These are phyloP conservation scores for Prunella himalayana DNA, from an alignment of 2,113 vertebrate genomes.

Conservation along the genomic window DNA sequence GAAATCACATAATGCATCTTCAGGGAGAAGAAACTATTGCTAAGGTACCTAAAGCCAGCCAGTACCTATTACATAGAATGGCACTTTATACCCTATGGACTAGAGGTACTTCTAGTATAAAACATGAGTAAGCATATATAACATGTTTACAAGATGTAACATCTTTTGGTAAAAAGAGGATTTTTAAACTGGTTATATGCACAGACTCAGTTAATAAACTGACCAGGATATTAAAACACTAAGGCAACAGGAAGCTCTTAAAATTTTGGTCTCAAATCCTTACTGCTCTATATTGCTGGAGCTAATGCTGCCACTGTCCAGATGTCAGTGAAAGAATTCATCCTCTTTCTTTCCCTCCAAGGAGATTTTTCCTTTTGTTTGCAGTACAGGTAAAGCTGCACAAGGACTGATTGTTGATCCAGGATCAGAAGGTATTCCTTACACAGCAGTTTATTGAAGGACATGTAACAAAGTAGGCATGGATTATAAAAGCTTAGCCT, in stretches of 20 bases:
- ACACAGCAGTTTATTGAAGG: background rate
- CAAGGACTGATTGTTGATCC: rapidly evolving
- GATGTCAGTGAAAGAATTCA: background rate
- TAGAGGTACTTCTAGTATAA: background rate
- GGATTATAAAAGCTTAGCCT: background rate
- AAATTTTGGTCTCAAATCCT: background rate
- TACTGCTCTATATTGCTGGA: background rate
- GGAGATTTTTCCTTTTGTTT: background rate
- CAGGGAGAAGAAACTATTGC: background rate
- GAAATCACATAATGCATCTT: background rate
- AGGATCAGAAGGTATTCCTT: background rate
- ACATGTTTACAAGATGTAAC: background rate
- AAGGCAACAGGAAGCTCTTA: background rate
- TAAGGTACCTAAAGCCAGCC: background rate
- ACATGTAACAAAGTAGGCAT: background rate
- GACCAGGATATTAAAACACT: background rate
- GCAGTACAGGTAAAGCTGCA: background rate
- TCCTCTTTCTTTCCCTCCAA: background rate
- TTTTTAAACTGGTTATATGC: background rate
- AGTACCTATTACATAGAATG: background rate
- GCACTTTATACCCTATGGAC: background rate
- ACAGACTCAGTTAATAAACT: background rate
- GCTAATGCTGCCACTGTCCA: background rate
- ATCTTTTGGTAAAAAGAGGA: background rate
- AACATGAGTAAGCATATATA: background rate